phyloP scores from a whole-genome alignment of 2,797 vertebrate species.

The Hydrocynus forskahlii region DNA sequence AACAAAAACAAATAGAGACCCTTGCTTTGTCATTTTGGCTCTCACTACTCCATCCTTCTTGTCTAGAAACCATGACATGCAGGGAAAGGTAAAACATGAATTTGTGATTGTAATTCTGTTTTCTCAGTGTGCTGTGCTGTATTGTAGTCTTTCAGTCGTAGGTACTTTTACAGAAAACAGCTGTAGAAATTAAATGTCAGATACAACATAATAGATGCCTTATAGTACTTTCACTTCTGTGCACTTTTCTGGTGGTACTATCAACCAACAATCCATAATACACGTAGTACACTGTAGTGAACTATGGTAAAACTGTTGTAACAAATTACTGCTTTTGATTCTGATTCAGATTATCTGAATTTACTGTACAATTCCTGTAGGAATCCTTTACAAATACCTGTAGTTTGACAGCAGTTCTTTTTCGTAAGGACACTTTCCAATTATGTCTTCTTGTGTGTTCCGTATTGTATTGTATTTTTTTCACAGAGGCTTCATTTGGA shows the following conservation, averaged over 20 bases:
- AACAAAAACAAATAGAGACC: background rate
- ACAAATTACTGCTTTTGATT: no score
- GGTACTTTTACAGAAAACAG: background rate
- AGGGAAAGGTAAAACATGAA: slow-evolving; percentile 2
- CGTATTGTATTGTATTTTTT: background rate
- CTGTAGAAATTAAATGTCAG: background rate
- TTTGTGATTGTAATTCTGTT: background rate
- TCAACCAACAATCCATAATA: background rate
- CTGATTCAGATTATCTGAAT: background rate
- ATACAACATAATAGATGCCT: background rate
- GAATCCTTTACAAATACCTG: background rate
- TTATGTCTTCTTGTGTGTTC: background rate
- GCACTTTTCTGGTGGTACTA: background rate
- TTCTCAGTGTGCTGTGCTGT: background rate
- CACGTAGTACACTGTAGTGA: background rate
- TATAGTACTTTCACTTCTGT: background rate
- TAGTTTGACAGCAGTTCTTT: background rate
- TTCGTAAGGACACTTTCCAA: background rate
- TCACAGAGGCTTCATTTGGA: background rate
- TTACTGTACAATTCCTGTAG: background rate
- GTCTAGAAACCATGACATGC: slow-evolving; percentile 12
- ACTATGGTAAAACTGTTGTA: background rate
- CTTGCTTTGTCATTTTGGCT: slow-evolving; percentile 12
- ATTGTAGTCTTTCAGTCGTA: background rate
- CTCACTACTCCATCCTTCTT: slow-evolving; percentile 9